Conservation (phyloP, 1,140 invertebrate genomes). For the Periplaneta americana region DNA sequence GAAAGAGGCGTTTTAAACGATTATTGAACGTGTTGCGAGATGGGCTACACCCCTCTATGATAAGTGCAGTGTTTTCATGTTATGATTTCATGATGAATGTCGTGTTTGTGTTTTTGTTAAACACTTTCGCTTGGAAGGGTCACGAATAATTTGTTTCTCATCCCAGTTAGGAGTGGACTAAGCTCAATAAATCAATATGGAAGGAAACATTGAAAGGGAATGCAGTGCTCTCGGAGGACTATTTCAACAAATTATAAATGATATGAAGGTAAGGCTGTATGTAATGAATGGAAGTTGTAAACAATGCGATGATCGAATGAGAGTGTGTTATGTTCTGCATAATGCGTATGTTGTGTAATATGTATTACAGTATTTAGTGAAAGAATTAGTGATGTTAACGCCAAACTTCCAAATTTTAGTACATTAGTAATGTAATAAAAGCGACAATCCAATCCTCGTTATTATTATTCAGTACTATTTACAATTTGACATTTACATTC, state of each 20-base stretch:
- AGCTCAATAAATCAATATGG: constrained; percentile 41
- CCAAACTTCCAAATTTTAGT: no score
- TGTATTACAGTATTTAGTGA: no score
- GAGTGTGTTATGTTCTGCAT: no score
- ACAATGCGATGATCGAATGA: no score
- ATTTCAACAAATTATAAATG: constrained; percentile 78
- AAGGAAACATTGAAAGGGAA: constrained; percentile 67
- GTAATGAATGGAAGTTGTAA: no score
- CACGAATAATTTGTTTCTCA: not conserved
- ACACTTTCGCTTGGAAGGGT: not conserved
- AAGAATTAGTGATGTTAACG: no score
- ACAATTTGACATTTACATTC: no score
- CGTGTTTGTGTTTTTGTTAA: not conserved
- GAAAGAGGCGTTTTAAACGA: not conserved
- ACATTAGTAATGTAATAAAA: no score
- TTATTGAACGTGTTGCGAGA: not conserved
- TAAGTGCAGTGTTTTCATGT: not conserved
- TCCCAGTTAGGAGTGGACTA: not conserved
- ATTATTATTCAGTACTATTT: no score
- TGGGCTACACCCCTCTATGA: not conserved
- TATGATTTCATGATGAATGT: not conserved
- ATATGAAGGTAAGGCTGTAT: constrained; percentile 69
- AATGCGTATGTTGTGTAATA: no score
- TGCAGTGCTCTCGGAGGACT: constrained; percentile 72
- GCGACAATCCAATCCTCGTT: no score